phyloP scores from a whole-genome alignment of 2,113 vertebrate species.

The Colius striatus region DNA sequence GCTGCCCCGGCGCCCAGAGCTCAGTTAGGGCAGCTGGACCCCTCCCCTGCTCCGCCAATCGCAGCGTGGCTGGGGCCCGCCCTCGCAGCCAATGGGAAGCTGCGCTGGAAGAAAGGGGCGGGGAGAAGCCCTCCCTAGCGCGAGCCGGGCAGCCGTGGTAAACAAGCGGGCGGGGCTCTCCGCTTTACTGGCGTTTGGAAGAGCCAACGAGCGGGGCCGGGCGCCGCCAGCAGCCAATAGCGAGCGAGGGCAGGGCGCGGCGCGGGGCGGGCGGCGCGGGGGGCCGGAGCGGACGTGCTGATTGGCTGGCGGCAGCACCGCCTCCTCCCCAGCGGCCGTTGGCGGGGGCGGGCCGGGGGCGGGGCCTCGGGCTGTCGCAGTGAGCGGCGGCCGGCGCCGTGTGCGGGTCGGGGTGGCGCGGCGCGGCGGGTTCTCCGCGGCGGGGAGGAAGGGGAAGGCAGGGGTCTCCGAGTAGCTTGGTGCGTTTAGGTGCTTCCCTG shows the following conservation, averaged over 20 bases:
- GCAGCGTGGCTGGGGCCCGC: background rate
- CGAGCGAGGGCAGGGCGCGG: background rate
- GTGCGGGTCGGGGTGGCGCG: background rate
- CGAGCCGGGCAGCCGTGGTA: constrained; percentile 15
- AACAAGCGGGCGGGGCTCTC: constrained; percentile 14
- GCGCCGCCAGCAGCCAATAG: background rate
- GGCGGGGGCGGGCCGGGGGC: background rate
- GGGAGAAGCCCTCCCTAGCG: rapidly evolving
- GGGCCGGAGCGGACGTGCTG: rapidly evolving
- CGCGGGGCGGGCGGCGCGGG: background rate
- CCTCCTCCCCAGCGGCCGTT: background rate
- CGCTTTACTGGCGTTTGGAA: background rate
- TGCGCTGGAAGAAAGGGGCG: background rate
- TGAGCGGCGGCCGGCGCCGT: background rate
- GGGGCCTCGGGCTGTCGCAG: constrained; percentile 51
- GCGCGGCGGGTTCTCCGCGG: background rate
- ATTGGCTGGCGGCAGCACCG: background rate
- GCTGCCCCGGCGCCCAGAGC: no score
- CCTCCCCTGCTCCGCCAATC: background rate
- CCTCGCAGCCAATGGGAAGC: background rate
- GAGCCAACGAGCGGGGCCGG: rapidly evolving
- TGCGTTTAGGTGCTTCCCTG: background rate
- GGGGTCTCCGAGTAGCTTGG: background rate
- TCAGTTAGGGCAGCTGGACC: background rate
- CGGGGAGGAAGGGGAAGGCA: background rate